Conservation (phyloP, 92 coral and sea anemone species). For the Phenganax subtilis region DNA sequence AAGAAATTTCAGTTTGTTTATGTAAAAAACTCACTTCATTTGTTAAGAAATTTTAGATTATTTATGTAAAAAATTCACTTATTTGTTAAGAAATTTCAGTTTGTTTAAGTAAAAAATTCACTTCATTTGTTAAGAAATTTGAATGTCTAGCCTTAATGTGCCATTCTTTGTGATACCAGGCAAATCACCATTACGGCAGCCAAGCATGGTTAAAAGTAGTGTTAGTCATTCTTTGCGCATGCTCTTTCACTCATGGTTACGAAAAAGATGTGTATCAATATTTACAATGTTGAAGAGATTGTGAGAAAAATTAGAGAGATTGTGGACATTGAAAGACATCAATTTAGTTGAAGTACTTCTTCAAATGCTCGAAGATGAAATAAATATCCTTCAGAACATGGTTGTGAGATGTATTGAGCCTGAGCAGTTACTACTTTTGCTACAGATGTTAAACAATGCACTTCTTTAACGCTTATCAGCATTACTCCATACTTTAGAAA, state of each 20-base stretch:
- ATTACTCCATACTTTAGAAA: neutral
- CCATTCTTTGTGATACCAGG: too few relatives aligned
- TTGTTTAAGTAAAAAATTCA: too few relatives aligned
- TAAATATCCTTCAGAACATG: conserved; percentile 1
- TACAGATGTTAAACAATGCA: neutral
- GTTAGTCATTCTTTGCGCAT: neutral
- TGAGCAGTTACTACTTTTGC: neutral
- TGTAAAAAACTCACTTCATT: too few relatives aligned
- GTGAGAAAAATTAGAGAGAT: neutral
- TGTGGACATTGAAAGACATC: neutral
- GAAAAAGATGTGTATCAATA: neutral
- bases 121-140: too few relatives aligned
- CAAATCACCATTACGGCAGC: neutral
- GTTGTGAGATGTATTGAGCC: neutral
- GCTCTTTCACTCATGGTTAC: neutral
- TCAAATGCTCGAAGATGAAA: neutral
- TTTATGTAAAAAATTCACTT: too few relatives aligned
- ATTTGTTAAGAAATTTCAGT: too few relatives aligned
- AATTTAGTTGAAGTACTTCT: neutral
- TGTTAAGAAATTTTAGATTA: too few relatives aligned
- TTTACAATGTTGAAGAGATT: neutral
- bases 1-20: too few relatives aligned
- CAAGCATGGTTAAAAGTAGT: neutral
- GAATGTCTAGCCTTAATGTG: neutral
- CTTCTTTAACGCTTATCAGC: neutral